Base-by-base conservation (phyloP, 2,888 invertebrate species). In the Tetragonisca angustula region DNA sequence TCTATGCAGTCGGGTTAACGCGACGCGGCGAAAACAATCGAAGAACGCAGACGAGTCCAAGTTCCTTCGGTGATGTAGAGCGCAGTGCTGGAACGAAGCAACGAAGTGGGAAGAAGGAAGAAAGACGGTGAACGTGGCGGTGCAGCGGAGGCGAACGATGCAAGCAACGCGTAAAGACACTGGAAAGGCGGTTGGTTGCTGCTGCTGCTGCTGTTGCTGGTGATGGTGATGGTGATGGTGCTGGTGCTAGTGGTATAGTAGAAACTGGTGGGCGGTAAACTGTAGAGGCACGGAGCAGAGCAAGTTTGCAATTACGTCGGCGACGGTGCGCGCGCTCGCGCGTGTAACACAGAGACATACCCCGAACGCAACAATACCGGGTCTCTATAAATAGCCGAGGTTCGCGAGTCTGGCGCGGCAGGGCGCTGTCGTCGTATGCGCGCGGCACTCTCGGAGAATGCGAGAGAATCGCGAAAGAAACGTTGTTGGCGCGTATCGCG, bases 311-410 rank as follows among this genome's bases (percentile, higher is more conserved):
- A 81, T 81, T 76, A 81, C 76, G 76, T 76, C 65, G 62, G 9
- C 43, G 80, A 61, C 17, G 50, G 54, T 61, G 54, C 59, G 70
- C 69, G 70, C 69, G 59, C 50, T 70, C 62, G 56, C 62, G 50
- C 43, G 62, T 49, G n/a, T 62, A 59, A 65, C 36, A 43, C 59
- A 50, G 27, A 43, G 27, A 59, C 27, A 62, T 24, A 68, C 13
- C 5, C 59, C 64, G 86, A 79, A 85, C 87, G 87, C 88, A 89
- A 88, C 88, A 88, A 89, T 88, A 86, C 88, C 81, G 86, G 64
- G 76, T 79, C 73, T 88, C 90, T 90, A 91, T 88, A 91, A 90
- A 91, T 88, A 87, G 77, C 73, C 74, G 68, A 68, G 80, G 79
- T 79, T 79, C 59, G 71, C 75, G 76, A 78, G 36, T 15, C 79